A percentile compares a stretch with the other conserved stretches of the same genome.
Conservation (phyloP, 2,888 invertebrate species). For the Diloba caeruleocephala region DNA sequence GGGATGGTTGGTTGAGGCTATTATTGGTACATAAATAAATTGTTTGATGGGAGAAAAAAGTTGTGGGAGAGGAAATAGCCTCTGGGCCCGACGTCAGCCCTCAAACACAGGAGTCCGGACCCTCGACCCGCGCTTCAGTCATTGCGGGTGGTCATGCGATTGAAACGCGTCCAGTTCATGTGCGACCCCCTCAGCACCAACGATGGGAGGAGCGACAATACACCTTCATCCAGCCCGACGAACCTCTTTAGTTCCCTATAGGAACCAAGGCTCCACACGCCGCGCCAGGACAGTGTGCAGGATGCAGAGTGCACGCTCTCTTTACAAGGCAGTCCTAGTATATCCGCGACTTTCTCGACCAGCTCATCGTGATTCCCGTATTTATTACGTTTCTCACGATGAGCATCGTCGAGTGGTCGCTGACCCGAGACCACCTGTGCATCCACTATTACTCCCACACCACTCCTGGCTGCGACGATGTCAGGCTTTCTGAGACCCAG, state of each 20-base stretch:
- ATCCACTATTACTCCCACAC: constrained; percentile 58
- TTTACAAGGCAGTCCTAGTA: constrained; percentile 41
- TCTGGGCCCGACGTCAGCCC: constrained; percentile 12
- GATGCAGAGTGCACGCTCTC: constrained; percentile 32
- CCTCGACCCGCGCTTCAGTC: constrained; percentile 4
- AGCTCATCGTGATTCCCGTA: constrained; percentile 51
- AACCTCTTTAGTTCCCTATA: constrained; percentile 16
- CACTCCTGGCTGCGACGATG: constrained; percentile 51
- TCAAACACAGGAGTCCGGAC: not conserved
- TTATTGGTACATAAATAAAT: not conserved
- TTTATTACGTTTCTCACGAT: constrained; percentile 50
- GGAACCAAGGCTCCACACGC: constrained; percentile 44
- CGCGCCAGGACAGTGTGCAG: constrained; percentile 50
- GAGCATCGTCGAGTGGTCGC: constrained; percentile 45
- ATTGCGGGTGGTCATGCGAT: constrained; percentile 54
- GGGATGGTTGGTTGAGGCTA: not conserved
- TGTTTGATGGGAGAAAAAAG: not conserved
- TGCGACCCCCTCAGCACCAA: constrained; percentile 1
- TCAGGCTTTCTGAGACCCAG: constrained; percentile 62
- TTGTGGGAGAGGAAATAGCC: constrained; percentile 40
- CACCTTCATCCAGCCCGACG: constrained; percentile 6
- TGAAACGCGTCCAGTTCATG: constrained; percentile 66
- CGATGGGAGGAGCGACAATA: not conserved
- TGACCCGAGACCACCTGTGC: constrained; percentile 64
- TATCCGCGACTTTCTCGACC: constrained; percentile 41